phyloP scores from a whole-genome alignment of 2,888 invertebrate species.

The Noctua fimbriata region DNA sequence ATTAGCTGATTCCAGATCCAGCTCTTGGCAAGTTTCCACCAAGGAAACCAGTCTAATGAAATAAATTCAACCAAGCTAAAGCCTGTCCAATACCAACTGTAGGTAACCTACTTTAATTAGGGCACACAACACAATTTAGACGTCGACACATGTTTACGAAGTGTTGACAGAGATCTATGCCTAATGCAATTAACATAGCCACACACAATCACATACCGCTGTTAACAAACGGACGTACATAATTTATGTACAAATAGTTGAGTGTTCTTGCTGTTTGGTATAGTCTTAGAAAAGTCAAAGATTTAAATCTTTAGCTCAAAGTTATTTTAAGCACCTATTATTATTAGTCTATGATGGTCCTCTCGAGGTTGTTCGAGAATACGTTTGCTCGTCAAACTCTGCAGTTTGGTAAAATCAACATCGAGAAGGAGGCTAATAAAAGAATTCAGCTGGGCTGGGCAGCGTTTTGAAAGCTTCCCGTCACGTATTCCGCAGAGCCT shows the following conservation, averaged over 20 bases:
- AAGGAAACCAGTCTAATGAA: background rate
- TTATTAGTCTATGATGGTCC: no score
- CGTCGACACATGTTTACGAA: conserved; percentile 19
- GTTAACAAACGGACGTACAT: conserved; percentile 4
- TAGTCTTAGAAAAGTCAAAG: background rate
- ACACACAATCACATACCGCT: conserved; percentile 12
- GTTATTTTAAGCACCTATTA: background rate
- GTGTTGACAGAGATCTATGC: conserved; percentile 17
- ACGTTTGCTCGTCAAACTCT: background rate
- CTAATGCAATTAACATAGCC: conserved; percentile 42
- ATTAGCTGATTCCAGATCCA: background rate
- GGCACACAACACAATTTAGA: background rate
- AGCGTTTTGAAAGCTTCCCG: background rate
- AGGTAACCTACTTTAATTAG: conserved; percentile 23
- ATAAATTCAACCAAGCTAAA: background rate
- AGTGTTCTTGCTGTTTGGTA: background rate
- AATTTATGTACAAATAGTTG: background rate
- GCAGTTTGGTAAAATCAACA: background rate
- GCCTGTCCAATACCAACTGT: background rate
- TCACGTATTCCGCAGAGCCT: background rate
- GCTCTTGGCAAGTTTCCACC: background rate
- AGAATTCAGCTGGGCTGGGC: background rate
- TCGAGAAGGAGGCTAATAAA: background rate
- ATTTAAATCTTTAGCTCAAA: no score
- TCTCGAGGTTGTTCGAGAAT: background rate